A percentile compares a stretch with the other conserved stretches of the same genome.
Conservation (phyloP, 2,888 invertebrate genomes). For the Pyrgus malvae region DNA sequence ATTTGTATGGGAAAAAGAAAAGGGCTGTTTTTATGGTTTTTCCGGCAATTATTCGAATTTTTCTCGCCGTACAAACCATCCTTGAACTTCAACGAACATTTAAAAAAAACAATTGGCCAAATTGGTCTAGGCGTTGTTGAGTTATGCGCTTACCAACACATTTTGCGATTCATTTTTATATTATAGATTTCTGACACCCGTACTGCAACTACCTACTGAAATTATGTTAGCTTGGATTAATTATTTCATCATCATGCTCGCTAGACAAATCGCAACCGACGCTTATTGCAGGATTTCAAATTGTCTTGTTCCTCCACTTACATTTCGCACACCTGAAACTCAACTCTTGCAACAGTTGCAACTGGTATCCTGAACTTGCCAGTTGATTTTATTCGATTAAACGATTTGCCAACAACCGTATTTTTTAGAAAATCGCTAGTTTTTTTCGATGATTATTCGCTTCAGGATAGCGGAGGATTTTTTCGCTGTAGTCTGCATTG, state of each 20-base stretch:
- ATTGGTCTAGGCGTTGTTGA: too few species aligned
- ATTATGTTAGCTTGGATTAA: constrained; percentile 6
- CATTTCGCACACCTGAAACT: background rate
- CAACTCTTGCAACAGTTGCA: background rate
- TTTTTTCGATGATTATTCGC: background rate
- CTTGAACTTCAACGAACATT: too few species aligned
- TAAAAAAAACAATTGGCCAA: too few species aligned
- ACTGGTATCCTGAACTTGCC: constrained; percentile 9
- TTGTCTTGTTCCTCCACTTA: constrained; percentile 12
- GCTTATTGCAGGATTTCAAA: constrained; percentile 13
- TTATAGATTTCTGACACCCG: too few species aligned
- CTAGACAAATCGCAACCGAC: constrained; percentile 17
- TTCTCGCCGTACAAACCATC: too few species aligned
- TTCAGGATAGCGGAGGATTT: background rate
- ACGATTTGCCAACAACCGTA: constrained; percentile 19
- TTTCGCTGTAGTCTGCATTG: background rate
- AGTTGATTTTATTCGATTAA: background rate
- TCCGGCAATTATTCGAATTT: too few species aligned
- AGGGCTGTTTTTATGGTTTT: too few species aligned
- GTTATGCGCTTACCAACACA: too few species aligned
- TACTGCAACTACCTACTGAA: background rate
- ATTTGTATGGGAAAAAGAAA: too few species aligned
- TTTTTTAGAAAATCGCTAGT: constrained; percentile 4
- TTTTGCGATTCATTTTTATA: too few species aligned
- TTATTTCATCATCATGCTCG: constrained; percentile 5